Conservation (phyloP, 1,140 invertebrate species). For the Drosophila prosaltans region DNA sequence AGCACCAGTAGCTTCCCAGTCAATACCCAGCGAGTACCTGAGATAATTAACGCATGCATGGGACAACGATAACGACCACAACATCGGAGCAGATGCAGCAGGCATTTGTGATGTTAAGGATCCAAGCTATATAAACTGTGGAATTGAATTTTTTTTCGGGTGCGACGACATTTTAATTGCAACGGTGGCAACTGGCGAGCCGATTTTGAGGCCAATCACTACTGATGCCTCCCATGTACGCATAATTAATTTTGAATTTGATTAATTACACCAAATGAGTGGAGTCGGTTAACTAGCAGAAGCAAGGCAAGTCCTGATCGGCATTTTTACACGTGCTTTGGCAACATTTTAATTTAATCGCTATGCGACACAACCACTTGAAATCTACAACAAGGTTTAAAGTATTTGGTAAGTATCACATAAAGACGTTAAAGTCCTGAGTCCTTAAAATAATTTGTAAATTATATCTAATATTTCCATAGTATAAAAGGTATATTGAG, state of each 20-base stretch:
- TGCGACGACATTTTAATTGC: conserved; percentile 34
- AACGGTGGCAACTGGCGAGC: not conserved
- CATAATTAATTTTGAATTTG: conserved; percentile 60
- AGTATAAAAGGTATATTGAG: too few relatives aligned
- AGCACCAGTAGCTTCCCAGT: not conserved
- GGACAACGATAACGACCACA: conserved; percentile 7
- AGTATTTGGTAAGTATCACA: too few relatives aligned
- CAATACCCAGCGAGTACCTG: conserved; percentile 24
- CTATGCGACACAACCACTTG: not conserved
- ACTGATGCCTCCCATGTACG: conserved; percentile 14
- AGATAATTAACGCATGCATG: conserved; percentile 45
- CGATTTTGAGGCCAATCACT: conserved; percentile 21
- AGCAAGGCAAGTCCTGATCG: not conserved
- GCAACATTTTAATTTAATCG: not conserved
- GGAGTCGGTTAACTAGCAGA: conserved; percentile 7
- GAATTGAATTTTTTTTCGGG: conserved; percentile 27
- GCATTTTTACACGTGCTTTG: conserved; percentile 17
- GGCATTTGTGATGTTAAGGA: conserved; percentile 11
- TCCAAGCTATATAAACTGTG: not conserved
- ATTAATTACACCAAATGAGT: conserved; percentile 44
- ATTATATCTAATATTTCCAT: too few relatives aligned
- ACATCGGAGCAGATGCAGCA: not conserved
- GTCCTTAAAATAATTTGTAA: too few relatives aligned
- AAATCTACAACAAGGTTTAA: too few relatives aligned
- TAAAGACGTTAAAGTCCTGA: too few relatives aligned